These are phyloP conservation scores for Loriculus beryllinus DNA, from an alignment of 2,797 vertebrate species.

Conservation along the genomic window DNA sequence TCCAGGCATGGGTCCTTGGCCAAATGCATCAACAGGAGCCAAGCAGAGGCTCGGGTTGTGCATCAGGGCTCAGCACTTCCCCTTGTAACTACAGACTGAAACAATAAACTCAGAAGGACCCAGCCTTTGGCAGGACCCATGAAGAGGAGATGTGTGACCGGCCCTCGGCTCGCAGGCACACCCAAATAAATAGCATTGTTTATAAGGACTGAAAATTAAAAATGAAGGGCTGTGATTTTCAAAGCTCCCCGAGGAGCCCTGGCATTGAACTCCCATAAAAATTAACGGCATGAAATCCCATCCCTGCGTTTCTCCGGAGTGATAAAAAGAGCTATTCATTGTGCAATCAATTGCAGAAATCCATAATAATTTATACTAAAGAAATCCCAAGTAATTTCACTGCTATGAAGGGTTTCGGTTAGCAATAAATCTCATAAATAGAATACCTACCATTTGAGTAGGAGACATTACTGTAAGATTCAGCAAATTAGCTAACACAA, in stretches of 20 bases:
- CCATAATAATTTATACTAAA: background rate
- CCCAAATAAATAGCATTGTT: constrained; percentile 64
- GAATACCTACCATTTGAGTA: background rate
- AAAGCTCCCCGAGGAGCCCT: constrained; percentile 41
- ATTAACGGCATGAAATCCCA: constrained; percentile 36
- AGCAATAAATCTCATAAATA: constrained; percentile 4
- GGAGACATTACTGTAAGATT: background rate
- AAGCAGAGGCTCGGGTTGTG: background rate
- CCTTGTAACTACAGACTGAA: constrained; percentile 41
- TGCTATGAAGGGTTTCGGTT: background rate
- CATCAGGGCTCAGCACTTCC: background rate
- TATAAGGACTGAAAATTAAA: constrained; percentile 53
- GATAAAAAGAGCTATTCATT: constrained; percentile 32
- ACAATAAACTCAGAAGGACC: constrained; percentile 25
- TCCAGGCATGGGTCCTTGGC: background rate
- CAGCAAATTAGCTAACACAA: background rate
- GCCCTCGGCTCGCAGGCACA: constrained; percentile 47
- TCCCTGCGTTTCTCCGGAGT: background rate
- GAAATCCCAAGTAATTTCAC: background rate
- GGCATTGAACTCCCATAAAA: constrained; percentile 53
- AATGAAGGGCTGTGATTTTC: constrained; percentile 54
- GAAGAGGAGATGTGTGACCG: background rate
- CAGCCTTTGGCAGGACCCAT: constrained; percentile 1
- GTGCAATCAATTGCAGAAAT: constrained; percentile 32
- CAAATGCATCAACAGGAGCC: background rate